Percentiles rank a stretch among this genome's conserved stretches.
Evolutionary conservation across 2,888 invertebrate species (phyloP).

Genomic region (Pterostichus madidus): DNA sequence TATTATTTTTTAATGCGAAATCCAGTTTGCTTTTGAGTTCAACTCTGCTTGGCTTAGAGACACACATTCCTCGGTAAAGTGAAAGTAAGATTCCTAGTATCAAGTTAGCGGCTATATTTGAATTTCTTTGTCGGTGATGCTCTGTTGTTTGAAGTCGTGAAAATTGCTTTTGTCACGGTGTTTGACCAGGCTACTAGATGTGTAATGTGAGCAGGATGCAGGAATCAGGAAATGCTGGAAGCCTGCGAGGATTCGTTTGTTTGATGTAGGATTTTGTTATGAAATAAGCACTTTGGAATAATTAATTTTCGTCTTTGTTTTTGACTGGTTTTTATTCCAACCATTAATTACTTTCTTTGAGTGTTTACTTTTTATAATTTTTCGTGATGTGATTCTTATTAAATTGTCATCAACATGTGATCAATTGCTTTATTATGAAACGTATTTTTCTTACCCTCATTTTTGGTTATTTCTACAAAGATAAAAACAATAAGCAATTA

Average conservation of each 20-base stretch:
- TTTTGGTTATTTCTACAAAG: neutral
- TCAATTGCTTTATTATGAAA: neutral
- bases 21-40: constrained; percentile 34
- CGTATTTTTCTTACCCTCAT: neutral
- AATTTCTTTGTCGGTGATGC: constrained; percentile 46
- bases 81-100: constrained; percentile 56
- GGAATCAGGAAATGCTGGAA: neutral
- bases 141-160: constrained; percentile 26
- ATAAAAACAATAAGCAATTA: neutral
- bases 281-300: constrained; percentile 1
- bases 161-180: constrained; percentile 18
- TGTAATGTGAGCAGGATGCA: neutral
- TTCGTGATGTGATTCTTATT: constrained; percentile 4
- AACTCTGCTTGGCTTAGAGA: constrained; percentile 24
- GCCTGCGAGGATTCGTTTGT: neutral
- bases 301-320: constrained; percentile 34
- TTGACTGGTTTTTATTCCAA: neutral
- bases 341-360: constrained; percentile 31
- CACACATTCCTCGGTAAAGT: constrained; percentile 47
- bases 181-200: constrained; percentile 1
- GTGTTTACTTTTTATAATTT: constrained; percentile 13
- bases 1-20: constrained; percentile 42
- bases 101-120: constrained; percentile 44
- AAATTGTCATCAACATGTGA: constrained; percentile 18
- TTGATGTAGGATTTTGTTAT: constrained; percentile 2